A percentile compares a stretch with the other conserved stretches of the same genome.
Conservation (phyloP, 2,113 vertebrate species). For the Protobothrops mucrosquamatus region DNA sequence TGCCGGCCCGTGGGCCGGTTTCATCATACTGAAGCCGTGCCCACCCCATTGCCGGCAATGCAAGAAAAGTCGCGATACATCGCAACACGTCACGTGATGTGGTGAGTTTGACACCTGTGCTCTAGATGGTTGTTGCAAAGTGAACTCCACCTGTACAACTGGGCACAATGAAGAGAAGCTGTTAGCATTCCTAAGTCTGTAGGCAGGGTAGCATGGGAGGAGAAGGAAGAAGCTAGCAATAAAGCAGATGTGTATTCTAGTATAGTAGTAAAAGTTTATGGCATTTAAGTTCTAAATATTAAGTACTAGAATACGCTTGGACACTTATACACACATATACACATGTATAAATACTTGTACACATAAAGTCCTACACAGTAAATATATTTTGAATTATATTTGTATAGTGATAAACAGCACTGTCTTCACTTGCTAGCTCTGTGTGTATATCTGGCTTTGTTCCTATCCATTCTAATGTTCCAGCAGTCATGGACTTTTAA, state of each 20-base stretch:
- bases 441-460: not conserved
- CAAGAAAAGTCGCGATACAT: too few relatives aligned
- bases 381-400: not conserved
- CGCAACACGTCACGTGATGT: too few relatives aligned
- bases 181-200: not conserved
- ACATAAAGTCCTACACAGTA: not conserved
- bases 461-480: not conserved
- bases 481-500: not conserved
- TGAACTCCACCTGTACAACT: not conserved
- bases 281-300: not conserved
- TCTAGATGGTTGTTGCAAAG: not conserved
- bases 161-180: not conserved
- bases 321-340: not conserved
- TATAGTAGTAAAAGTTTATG: not conserved
- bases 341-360: not conserved
- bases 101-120: too few relatives aligned
- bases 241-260: not conserved
- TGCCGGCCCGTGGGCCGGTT: too few relatives aligned
- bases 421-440: not conserved
- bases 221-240: not conserved
- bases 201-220: not conserved
- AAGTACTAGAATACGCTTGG: not conserved
- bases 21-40: too few relatives aligned
- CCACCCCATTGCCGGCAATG: too few relatives aligned
- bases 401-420: not conserved